A percentile compares a stretch with the other conserved stretches of the same genome.
phyloP scores from a whole-genome alignment of 2,888 invertebrate genomes.

The Cephus nigrinus region DNA sequence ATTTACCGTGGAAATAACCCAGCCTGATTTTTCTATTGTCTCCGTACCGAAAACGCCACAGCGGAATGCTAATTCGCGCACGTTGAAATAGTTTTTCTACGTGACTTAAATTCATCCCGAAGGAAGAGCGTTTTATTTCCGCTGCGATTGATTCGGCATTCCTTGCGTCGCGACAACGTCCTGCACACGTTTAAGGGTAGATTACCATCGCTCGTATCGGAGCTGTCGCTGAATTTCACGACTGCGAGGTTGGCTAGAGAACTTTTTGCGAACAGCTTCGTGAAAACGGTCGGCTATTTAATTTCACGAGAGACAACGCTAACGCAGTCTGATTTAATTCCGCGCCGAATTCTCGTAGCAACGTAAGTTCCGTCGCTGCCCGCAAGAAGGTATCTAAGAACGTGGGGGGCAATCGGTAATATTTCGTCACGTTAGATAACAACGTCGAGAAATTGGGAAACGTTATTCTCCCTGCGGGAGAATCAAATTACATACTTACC shows the following conservation, averaged over 20 bases:
- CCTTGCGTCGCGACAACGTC: constrained; percentile 35
- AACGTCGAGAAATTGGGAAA: neutral
- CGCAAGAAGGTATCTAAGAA: neutral
- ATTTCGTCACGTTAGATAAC: neutral
- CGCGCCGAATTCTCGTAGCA: neutral
- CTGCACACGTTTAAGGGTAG: constrained; percentile 35
- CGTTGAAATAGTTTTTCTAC: constrained; percentile 59
- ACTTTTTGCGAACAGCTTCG: neutral
- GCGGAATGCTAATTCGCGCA: constrained; percentile 44
- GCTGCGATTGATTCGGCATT: constrained; percentile 37
- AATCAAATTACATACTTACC: constrained; percentile 1
- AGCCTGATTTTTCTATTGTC: constrained; percentile 49
- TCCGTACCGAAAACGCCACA: constrained; percentile 22
- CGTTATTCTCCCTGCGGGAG: neutral
- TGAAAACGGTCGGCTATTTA: neutral
- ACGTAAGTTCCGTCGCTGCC: neutral
- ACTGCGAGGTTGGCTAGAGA: neutral
- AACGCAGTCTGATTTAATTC: neutral
- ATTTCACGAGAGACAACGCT: neutral
- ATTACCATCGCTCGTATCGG: constrained; percentile 5
- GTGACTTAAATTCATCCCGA: constrained; percentile 58
- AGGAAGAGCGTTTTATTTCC: constrained; percentile 35
- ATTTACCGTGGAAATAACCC: constrained; percentile 43
- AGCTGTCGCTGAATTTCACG: neutral
- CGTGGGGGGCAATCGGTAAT: neutral